phyloP scores from a whole-genome alignment of 2,113 vertebrate species.

The Brachionichthys hirsutus region DNA sequence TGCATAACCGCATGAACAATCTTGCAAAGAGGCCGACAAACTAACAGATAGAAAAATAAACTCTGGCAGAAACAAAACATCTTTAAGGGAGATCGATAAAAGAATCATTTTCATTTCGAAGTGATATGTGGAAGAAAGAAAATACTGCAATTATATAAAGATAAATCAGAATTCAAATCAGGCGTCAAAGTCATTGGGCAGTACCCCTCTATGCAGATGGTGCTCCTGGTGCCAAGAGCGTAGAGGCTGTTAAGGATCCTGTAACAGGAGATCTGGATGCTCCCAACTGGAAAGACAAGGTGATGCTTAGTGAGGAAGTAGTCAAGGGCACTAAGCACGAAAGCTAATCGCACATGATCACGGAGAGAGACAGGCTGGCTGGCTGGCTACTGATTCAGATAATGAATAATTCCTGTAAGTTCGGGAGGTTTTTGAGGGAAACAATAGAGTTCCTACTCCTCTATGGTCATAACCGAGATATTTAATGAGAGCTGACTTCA shows the following conservation, averaged over 20 bases:
- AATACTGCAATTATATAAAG: not conserved
- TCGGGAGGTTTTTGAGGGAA: constrained; percentile 20
- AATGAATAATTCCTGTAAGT: constrained; percentile 27
- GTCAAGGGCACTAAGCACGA: not conserved
- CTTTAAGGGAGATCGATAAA: too few species aligned
- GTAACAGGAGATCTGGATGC: constrained; percentile 89
- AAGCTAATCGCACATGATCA: constrained; percentile 18
- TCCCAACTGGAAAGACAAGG: constrained; percentile 81
- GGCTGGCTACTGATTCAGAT: constrained; percentile 27
- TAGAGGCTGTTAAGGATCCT: constrained; percentile 90
- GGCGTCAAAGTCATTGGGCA: constrained; percentile 7
- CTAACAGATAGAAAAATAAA: too few species aligned
- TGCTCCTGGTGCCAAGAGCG: constrained; percentile 87
- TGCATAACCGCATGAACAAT: too few species aligned
- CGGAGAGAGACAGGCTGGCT: not conserved
- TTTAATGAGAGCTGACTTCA: constrained; percentile 40
- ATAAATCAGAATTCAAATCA: not conserved
- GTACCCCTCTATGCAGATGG: constrained; percentile 90
- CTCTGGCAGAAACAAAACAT: too few species aligned
- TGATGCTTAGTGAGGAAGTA: constrained; percentile 7
- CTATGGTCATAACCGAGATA: constrained; percentile 15
- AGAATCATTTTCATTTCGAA: too few species aligned
- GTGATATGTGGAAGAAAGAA: too few species aligned
- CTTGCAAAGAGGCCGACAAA: too few species aligned
- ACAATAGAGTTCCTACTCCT: constrained; percentile 31